phyloP scores from a whole-genome alignment of 2,888 invertebrate species.

The Synanthedon tipuliformis region DNA sequence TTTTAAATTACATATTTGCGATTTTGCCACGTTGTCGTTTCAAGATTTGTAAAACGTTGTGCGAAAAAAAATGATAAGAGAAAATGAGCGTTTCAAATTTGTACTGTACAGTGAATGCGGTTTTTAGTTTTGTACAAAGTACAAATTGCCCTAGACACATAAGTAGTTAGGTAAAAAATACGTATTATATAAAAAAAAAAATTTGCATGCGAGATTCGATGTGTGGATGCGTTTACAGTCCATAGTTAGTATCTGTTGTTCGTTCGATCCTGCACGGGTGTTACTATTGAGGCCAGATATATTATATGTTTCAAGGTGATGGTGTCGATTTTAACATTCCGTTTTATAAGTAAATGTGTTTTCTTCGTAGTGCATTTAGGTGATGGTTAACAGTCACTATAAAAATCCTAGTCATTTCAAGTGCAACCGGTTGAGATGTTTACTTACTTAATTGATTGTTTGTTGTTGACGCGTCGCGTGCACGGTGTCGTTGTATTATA shows the following conservation, averaged over 20 bases:
- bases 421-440: constrained; percentile 67
- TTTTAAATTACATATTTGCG: constrained; percentile 23
- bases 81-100: constrained; percentile 31
- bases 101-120: constrained; percentile 46
- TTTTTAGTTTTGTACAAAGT: constrained; percentile 69
- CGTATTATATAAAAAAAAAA: constrained; percentile 41
- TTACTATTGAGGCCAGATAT: constrained; percentile 68
- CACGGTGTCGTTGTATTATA: constrained; percentile 50
- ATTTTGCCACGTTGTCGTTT: constrained; percentile 54
- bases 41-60: constrained; percentile 19
- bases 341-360: constrained; percentile 31
- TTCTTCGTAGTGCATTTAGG: constrained; percentile 54
- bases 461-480: constrained; percentile 15
- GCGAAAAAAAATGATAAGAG: constrained; percentile 27
- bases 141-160: constrained; percentile 67
- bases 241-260: constrained; percentile 38
- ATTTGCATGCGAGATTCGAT: constrained; percentile 48
- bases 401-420: constrained; percentile 68
- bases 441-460: constrained; percentile 46
- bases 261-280: constrained; percentile 47
- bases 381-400: constrained; percentile 55
- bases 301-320: constrained; percentile 66
- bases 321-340: constrained; percentile 70
- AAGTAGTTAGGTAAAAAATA: constrained; percentile 67
- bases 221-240: constrained; percentile 52